phyloP scores from a whole-genome alignment of 64 coral and sea anemone genomes.

The Dendronephthya gigantea region DNA sequence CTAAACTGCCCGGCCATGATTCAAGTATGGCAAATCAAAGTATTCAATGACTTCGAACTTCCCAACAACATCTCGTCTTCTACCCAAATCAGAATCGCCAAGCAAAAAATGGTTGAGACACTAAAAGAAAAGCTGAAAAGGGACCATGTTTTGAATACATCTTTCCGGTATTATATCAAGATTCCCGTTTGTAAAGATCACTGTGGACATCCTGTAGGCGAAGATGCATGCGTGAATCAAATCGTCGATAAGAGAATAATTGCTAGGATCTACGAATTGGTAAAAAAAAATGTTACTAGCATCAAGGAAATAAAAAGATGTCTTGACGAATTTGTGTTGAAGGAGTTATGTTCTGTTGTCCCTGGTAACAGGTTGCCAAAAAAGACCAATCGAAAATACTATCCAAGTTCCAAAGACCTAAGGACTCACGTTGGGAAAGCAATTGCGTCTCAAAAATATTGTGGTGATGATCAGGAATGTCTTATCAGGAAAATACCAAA shows the following conservation, averaged over 20 bases:
- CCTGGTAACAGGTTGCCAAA: not conserved
- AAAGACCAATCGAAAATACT: slow-evolving; percentile 33
- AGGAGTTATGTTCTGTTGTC: not conserved
- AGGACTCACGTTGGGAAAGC: slow-evolving; percentile 36
- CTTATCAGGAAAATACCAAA: not conserved
- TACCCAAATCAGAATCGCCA: not conserved
- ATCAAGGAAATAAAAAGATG: slow-evolving; percentile 1
- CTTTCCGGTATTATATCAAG: slow-evolving; percentile 8
- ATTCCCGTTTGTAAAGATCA: slow-evolving; percentile 21
- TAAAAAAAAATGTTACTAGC: not conserved
- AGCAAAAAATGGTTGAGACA: not conserved
- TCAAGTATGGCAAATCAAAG: not conserved
- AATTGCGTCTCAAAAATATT: not conserved
- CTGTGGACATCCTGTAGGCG: slow-evolving; percentile 24
- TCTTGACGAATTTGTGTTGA: slow-evolving; percentile 22
- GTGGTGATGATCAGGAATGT: slow-evolving; percentile 16
- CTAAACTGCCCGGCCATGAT: not conserved
- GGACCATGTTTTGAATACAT: not conserved
- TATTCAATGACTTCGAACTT: slow-evolving; percentile 16
- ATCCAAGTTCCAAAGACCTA: slow-evolving; percentile 33
- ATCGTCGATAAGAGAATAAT: slow-evolving; percentile 29
- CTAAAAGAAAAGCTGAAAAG: not conserved
- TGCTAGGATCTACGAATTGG: not conserved
- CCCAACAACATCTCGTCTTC: not conserved
- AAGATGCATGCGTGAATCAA: slow-evolving; percentile 5